Conservation (phyloP, 1,140 invertebrate genomes). For the Babylonia areolata region DNA sequence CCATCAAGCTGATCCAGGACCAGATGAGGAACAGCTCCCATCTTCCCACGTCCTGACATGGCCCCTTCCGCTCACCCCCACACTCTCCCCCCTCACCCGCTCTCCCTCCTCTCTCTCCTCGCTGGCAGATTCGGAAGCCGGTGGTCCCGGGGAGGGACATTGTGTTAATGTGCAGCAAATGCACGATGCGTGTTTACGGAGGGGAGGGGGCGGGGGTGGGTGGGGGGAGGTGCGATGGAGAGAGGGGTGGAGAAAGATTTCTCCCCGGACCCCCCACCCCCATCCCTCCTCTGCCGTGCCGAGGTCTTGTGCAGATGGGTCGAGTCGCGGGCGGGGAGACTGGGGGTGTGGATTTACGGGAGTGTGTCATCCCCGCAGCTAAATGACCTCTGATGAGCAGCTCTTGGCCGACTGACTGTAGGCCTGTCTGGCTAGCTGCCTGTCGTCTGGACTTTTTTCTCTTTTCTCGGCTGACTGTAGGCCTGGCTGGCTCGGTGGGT, state of each 20-base stretch:
- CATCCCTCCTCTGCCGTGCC: background rate
- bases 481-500: no score
- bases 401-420: background rate
- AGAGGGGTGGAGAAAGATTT: background rate
- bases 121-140: background rate
- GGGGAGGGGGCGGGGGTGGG: background rate
- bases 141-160: background rate
- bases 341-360: conserved; percentile 1
- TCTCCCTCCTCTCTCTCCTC: background rate
- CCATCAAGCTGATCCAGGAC: background rate
- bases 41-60: background rate
- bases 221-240: no score
- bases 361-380: background rate
- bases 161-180: background rate
- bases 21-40: background rate
- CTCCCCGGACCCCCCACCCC: background rate
- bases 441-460: no score
- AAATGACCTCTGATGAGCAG: background rate
- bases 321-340: background rate
- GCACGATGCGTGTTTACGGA: background rate
- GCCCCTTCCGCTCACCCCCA: background rate
- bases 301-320: background rate
- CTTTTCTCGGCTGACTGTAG: no score
- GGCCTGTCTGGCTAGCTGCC: background rate
- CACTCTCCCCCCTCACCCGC: background rate